A percentile compares a stretch with the other conserved stretches of the same genome.
phyloP scores from a whole-genome alignment of 1,140 invertebrate genomes.

The Temnothorax nylanderi region DNA sequence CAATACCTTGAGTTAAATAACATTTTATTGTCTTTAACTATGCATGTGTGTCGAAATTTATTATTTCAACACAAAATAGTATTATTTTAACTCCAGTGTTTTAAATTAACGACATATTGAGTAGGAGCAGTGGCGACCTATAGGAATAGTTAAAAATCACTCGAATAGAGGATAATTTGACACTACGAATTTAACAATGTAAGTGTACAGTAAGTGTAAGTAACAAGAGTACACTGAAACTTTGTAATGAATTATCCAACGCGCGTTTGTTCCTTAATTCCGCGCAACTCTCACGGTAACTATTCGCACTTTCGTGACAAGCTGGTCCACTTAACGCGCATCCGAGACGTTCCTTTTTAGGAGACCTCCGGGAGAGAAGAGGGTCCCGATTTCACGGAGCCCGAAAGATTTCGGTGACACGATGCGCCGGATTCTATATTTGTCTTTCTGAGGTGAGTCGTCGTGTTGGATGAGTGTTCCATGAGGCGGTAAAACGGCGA shows the following conservation, averaged over 20 bases:
- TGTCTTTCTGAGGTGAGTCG: neutral
- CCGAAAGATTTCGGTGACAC: neutral
- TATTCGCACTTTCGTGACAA: neutral
- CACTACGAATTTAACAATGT: no score
- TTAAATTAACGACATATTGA: no score
- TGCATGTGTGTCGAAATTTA: no score
- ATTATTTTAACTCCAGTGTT: no score
- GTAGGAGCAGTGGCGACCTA: no score
- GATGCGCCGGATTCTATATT: neutral
- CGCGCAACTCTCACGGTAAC: neutral
- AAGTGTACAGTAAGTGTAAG: no score
- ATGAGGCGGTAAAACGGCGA: neutral
- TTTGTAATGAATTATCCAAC: neutral
- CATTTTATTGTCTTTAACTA: no score
- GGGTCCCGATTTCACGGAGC: neutral
- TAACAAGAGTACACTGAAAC: no score
- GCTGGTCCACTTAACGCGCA: neutral
- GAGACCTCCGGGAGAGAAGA: neutral
- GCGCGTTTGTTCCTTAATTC: neutral
- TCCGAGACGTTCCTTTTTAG: neutral
- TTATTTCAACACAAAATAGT: no score
- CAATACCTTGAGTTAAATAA: no score
- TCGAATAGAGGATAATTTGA: no score
- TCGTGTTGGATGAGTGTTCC: neutral
- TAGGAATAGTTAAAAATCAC: no score